Conservation (phyloP, 2,888 invertebrate genomes). For the Drosophila lutescens region DNA sequence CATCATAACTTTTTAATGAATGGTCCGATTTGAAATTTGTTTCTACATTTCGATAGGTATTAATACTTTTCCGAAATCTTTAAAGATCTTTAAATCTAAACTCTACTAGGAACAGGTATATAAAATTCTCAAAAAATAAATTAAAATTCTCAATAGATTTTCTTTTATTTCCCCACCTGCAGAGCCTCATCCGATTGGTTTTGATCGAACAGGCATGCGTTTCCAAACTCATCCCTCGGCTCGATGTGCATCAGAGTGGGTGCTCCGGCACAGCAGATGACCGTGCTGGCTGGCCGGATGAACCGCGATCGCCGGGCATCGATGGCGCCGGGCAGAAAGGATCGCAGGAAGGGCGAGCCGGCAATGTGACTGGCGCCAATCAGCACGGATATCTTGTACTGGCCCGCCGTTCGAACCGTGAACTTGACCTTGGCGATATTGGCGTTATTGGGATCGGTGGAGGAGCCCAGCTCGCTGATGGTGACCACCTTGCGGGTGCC, state of each 20-base stretch:
- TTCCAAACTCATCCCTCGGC: conserved; percentile 96
- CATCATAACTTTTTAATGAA: too few species aligned
- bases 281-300: conserved; percentile 92
- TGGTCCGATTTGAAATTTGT: too few species aligned
- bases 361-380: conserved; percentile 92
- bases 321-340: conserved; percentile 92
- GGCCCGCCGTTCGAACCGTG: conserved; percentile 95
- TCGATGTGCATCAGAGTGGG: conserved; percentile 92
- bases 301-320: conserved; percentile 93
- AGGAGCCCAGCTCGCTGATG: conserved; percentile 94
- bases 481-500: conserved; percentile 92
- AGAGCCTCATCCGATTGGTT: conserved; percentile 87
- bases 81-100: too few species aligned
- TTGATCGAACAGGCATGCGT: conserved; percentile 89
- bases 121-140: too few species aligned
- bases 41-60: too few species aligned
- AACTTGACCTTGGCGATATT: conserved; percentile 96
- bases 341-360: conserved; percentile 94
- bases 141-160: too few species aligned
- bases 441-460: conserved; percentile 92
- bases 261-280: conserved; percentile 91
- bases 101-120: too few species aligned
- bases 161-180: conserved; percentile 81
- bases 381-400: conserved; percentile 93
- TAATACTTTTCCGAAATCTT: too few species aligned